Evolutionary conservation across 2,113 vertebrate species (phyloP).

Genomic region (Antennarius striatus): DNA sequence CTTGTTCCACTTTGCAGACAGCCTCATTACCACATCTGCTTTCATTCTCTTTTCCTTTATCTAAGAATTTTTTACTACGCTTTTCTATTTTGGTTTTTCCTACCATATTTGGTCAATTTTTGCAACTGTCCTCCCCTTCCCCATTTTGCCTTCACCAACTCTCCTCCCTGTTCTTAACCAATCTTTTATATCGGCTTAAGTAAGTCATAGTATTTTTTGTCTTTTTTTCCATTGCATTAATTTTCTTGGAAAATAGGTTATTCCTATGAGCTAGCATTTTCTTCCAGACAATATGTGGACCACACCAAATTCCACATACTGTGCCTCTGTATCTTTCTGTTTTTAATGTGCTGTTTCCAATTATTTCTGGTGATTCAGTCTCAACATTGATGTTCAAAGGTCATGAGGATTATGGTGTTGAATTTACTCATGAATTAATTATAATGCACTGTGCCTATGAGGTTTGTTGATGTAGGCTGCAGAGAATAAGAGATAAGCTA

Average conservation of each 20-base stretch:
- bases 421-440: conserved; percentile 11
- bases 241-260: background rate
- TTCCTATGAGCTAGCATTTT: conserved; percentile 25
- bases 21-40: conserved; percentile 29
- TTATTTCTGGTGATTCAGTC: conserved; percentile 14
- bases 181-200: conserved; percentile 1
- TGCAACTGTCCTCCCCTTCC: too few relatives aligned
- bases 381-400: background rate
- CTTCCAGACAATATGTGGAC: background rate
- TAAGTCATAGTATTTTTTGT: background rate
- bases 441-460: background rate
- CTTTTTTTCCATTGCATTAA: background rate
- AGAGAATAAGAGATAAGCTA: background rate
- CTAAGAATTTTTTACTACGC: conserved; percentile 3
- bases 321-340: background rate
- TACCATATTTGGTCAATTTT: conserved; percentile 9
- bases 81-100: conserved; percentile 2
- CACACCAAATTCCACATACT: background rate
- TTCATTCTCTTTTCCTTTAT: conserved; percentile 21
- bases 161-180: background rate
- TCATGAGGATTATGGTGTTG: background rate
- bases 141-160: background rate
- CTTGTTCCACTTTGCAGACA: conserved; percentile 16
- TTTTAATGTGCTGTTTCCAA: background rate
- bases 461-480: background rate